phyloP scores from a whole-genome alignment of 2,797 vertebrate genomes.

The Peromyscus melanophrys region DNA sequence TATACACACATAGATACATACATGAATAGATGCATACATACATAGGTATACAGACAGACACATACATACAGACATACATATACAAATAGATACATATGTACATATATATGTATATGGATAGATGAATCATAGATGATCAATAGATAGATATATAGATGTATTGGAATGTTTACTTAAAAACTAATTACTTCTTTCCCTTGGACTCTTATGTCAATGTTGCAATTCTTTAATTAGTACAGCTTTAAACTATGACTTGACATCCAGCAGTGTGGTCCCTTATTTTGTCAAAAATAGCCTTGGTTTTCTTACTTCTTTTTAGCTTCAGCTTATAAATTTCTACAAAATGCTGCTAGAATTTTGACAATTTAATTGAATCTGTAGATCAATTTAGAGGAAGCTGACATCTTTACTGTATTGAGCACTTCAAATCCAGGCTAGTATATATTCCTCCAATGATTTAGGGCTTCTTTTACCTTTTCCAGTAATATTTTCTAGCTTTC shows the following conservation, averaged over 20 bases:
- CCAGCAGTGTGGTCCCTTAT: not conserved
- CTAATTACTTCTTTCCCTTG: not conserved
- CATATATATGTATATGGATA: not conserved
- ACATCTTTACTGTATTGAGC: slow-evolving; percentile 16
- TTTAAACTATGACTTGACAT: slow-evolving; percentile 38
- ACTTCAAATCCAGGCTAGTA: not conserved
- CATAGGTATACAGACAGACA: not conserved
- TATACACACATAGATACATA: too few relatives aligned
- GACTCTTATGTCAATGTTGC: not conserved
- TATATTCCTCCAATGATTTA: slow-evolving; percentile 31
- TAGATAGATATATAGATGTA: not conserved
- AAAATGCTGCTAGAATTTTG: slow-evolving; percentile 59
- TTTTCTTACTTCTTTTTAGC: slow-evolving; percentile 44
- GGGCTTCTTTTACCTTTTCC: slow-evolving; percentile 48
- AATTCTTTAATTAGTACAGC: slow-evolving; percentile 34
- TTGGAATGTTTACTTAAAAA: not conserved
- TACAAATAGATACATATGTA: not conserved
- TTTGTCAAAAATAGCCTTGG: slow-evolving; percentile 6
- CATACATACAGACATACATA: not conserved
- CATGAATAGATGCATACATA: too few relatives aligned
- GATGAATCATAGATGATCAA: not conserved
- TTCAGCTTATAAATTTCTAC: slow-evolving; percentile 65
- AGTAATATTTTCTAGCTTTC: not conserved
- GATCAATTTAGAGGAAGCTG: slow-evolving; percentile 54
- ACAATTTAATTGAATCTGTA: slow-evolving; percentile 72